Evolutionary conservation across 1,140 invertebrate species (phyloP).

Genomic region (Drosophila pachea): DNA sequence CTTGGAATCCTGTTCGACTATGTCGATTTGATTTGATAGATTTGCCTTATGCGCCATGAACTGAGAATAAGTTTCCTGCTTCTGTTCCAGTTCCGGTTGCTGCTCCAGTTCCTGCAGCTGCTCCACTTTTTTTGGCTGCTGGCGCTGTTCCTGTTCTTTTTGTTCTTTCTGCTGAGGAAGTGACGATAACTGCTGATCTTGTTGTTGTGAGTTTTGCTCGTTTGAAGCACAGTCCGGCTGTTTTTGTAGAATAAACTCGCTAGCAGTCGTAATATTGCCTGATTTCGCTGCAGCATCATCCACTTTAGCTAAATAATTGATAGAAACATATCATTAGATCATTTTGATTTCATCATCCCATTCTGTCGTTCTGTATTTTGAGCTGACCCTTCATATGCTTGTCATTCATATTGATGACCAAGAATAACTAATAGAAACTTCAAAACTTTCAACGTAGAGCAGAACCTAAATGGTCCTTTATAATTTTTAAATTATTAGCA

Average conservation of each 20-base stretch:
- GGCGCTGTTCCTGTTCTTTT: no score
- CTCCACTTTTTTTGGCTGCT: no score
- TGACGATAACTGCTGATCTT: no score
- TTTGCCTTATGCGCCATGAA: slow-evolving; percentile 13
- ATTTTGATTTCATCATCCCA: no score
- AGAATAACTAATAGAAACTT: no score
- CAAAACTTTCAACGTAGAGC: no score
- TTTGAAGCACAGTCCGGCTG: slow-evolving; percentile 13
- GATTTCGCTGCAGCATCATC: slow-evolving; percentile 45
- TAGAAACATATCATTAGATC: background rate
- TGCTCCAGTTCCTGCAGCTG: background rate
- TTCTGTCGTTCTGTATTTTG: no score
- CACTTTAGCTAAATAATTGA: slow-evolving; percentile 30
- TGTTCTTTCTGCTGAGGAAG: no score
- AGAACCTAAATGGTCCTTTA: no score
- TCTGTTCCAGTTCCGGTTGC: background rate
- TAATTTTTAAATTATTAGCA: no score
- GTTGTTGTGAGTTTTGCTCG: background rate
- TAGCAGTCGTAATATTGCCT: background rate
- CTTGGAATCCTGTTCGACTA: background rate
- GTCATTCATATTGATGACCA: no score
- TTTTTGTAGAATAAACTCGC: slow-evolving; percentile 22
- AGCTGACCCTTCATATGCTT: no score
- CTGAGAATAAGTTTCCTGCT: slow-evolving; percentile 8
- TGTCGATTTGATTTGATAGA: slow-evolving; percentile 5